A percentile compares a stretch with the other conserved stretches of the same genome.
Evolutionary conservation across 1,140 invertebrate species (phyloP).

Genomic region (Teleogryllus occipitalis): DNA sequence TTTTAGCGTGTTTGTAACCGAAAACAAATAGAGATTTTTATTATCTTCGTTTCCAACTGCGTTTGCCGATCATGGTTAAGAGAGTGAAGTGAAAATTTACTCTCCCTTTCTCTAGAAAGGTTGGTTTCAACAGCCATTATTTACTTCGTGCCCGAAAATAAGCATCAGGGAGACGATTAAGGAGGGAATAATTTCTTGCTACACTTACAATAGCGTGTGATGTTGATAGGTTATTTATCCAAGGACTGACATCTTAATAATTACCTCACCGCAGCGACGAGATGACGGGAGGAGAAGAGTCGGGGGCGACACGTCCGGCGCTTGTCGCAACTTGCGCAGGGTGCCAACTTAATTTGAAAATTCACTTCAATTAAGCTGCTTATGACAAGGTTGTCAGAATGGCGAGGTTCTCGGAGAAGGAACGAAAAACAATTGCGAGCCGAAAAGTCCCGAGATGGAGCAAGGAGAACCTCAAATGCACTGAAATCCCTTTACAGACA

Average conservation of each 20-base stretch:
- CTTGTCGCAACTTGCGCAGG: neutral
- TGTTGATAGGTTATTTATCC: slow-evolving; percentile 5
- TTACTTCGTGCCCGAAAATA: neutral
- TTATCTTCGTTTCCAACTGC: neutral
- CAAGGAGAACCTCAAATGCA: too few species aligned
- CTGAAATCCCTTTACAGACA: too few species aligned
- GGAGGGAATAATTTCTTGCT: neutral
- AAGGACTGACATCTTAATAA: neutral
- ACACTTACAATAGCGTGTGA: neutral
- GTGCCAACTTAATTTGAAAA: neutral
- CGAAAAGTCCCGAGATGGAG: neutral
- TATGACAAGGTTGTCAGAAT: neutral
- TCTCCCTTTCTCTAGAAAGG: neutral
- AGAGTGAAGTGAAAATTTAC: neutral
- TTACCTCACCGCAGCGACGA: neutral
- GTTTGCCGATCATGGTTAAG: neutral
- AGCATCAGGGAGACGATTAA: neutral
- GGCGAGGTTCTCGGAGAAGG: neutral
- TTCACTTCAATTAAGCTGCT: neutral
- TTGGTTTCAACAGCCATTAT: neutral
- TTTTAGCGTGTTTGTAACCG: neutral
- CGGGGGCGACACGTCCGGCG: neutral
- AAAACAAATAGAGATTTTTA: neutral
- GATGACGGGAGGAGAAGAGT: neutral
- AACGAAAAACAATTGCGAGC: neutral